These are phyloP conservation scores for Arenaria interpres DNA, from an alignment of 2,113 vertebrate species.

Conservation along the genomic window DNA sequence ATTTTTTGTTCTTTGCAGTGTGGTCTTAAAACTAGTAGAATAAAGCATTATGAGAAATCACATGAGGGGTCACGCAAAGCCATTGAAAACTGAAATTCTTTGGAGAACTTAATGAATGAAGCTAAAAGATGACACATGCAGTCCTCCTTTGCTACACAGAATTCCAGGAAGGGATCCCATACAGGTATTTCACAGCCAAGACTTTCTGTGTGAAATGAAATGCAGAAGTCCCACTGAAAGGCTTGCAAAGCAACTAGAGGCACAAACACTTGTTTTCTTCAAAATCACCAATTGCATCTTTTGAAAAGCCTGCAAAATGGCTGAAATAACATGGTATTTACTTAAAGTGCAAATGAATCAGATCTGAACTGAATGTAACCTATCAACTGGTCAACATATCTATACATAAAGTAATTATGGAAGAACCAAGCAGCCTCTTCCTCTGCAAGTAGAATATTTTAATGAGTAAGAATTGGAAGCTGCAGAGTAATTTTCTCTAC, in stretches of 20 bases:
- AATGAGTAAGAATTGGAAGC: neutral
- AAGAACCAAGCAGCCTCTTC: neutral
- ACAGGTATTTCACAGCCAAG: neutral
- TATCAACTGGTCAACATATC: neutral
- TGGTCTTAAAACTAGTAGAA: neutral
- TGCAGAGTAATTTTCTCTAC: neutral
- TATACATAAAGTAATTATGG: neutral
- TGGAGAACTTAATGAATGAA: neutral
- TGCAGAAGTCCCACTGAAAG: neutral
- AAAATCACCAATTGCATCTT: neutral
- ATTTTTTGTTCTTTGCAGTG: neutral
- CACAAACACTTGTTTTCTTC: neutral
- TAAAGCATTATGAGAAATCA: neutral
- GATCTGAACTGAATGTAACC: neutral
- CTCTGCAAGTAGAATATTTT: neutral
- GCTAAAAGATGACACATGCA: neutral
- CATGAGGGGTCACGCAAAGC: neutral
- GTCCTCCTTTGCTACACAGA: neutral
- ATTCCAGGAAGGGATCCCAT: neutral
- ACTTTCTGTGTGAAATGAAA: neutral
- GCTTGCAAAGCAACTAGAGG: neutral
- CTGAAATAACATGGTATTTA: neutral
- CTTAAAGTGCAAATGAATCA: neutral
- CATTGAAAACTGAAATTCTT: neutral
- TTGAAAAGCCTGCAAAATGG: neutral